These are phyloP conservation scores for Bradynema listronoti DNA, from an alignment of 1,140 invertebrate species.

Conservation along the genomic window DNA sequence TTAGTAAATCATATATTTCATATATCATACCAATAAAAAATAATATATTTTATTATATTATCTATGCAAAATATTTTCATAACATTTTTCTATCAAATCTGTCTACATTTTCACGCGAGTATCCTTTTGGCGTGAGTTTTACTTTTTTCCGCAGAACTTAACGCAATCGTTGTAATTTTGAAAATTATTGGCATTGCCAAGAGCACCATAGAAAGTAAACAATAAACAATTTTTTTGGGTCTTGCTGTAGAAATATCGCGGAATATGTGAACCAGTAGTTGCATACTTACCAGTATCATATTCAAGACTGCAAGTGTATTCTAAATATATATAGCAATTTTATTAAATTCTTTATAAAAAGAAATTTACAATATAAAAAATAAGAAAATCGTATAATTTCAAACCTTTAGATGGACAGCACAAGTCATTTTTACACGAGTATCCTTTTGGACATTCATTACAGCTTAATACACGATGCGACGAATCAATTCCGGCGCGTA, in stretches of 20 bases:
- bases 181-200: slow-evolving; percentile 55
- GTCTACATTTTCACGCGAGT: not conserved
- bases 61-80: not conserved
- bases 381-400: not conserved
- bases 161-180: slow-evolving; percentile 61
- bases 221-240: slow-evolving; percentile 28
- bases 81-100: not conserved
- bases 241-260: slow-evolving; percentile 48
- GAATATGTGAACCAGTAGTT: slow-evolving; percentile 40
- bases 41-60: not conserved
- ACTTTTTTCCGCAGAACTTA: slow-evolving; percentile 62
- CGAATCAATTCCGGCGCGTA: slow-evolving; percentile 47
- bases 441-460: slow-evolving; percentile 43
- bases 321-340: slow-evolving; percentile 25
- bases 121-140: not conserved
- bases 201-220: slow-evolving; percentile 54
- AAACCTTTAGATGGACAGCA: slow-evolving; percentile 55
- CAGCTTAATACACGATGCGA: slow-evolving; percentile 30
- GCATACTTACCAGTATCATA: slow-evolving; percentile 55
- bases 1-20: too few species aligned
- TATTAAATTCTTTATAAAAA: slow-evolving; percentile 18
- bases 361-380: slow-evolving; percentile 11
- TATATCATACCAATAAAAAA: not conserved
- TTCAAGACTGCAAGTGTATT: slow-evolving; percentile 42
- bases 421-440: slow-evolving; percentile 42